Evolutionary conservation across 2,888 invertebrate species (phyloP), one percentile per base, ranked within the genome.

Genomic region (Oligia fasciuncula): DNA sequence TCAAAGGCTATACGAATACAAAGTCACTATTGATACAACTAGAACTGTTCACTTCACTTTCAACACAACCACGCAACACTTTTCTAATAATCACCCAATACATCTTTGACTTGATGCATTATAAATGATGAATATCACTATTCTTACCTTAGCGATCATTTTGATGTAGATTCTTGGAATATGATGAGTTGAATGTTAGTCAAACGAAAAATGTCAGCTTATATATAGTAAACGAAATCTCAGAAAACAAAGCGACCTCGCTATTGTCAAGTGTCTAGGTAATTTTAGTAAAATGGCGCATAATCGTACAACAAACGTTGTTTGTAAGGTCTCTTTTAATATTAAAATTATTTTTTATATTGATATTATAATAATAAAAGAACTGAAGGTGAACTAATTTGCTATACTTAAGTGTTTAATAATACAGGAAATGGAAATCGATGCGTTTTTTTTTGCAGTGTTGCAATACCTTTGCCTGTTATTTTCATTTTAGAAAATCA

Each of bases 71-170:
- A 65, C 62, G 51, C 23, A 62, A 63, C 75, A 79, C 71, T 79
- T 71, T 69, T 29, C 35, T 60, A 17, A 60, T 46, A 43, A 46
- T 40, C 0, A 57, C 9, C 8, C 8, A 29, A 60, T 51, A 62
- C 0, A 75, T 85, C 60, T 49, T 76, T 65, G 51, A 76, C 1
- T 14, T 51, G 17, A 57, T 77, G 84, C 19, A 68, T 68, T 49
- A 46, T 62, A 54, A 68, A 66, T 35, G 35, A 68, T 13, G 23
- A 57, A 54, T 73, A 81, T 77, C 77, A 76, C 81, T 75, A 68
- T 73, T 80, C 92, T 94, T 91, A 94, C 94, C 94, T 94, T 94
- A 90, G 94, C 93, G 87, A 93, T 92, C 94, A 94, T 94, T 88
- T 92, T 93, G 92, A 89, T 91, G 90, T 88, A 79, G 80, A 76